These are phyloP conservation scores for Aleiodes alternator DNA, from an alignment of 2,888 invertebrate genomes.

Conservation along the genomic window DNA sequence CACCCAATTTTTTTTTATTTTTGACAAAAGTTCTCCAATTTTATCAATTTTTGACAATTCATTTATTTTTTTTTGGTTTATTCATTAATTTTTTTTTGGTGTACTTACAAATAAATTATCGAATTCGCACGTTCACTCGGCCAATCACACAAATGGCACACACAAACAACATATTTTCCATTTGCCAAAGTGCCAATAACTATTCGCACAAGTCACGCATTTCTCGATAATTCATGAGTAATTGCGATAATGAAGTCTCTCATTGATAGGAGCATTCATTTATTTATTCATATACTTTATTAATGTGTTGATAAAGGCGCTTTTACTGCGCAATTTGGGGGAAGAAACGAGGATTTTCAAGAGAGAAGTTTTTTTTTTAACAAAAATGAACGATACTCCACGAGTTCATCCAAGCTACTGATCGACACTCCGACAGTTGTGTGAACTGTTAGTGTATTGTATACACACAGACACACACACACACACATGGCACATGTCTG, in stretches of 20 bases:
- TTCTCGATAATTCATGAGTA: slow-evolving; percentile 18
- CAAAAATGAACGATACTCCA: not conserved
- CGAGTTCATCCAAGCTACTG: slow-evolving; percentile 13
- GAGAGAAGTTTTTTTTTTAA: too few relatives aligned
- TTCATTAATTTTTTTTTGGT: not conserved
- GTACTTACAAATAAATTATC: slow-evolving; percentile 3
- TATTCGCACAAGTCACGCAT: not conserved
- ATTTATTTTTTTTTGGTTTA: too few relatives aligned
- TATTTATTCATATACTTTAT: not conserved
- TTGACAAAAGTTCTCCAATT: not conserved
- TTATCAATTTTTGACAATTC: not conserved
- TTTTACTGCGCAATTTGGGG: slow-evolving; percentile 7
- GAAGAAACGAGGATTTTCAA: not conserved
- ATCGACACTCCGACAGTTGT: slow-evolving; percentile 4
- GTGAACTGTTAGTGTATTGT: not conserved
- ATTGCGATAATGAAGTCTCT: not conserved
- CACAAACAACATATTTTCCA: slow-evolving; percentile 5
- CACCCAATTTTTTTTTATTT: too few relatives aligned
- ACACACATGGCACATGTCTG: too few relatives aligned
- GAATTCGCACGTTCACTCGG: slow-evolving; percentile 12
- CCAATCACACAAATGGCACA: not conserved
- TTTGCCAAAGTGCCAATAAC: not conserved
- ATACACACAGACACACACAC: not conserved
- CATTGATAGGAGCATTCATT: not conserved
- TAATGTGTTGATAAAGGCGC: not conserved